Conservation (phyloP, 2,797 vertebrate species). For the Protonibea diacanthus region DNA sequence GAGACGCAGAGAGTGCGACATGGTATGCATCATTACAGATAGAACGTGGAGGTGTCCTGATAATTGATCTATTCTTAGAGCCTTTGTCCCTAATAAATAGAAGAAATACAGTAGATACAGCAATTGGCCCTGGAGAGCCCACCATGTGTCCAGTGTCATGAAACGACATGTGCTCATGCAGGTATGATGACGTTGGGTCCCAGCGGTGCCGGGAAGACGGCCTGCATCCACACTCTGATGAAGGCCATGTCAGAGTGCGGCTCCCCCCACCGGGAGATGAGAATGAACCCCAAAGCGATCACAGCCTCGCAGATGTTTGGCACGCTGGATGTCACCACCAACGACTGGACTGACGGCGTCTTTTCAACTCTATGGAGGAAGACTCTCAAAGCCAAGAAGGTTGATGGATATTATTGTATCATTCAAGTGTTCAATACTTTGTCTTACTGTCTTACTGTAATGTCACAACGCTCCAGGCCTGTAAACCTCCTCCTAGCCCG, state of each 20-base stretch:
- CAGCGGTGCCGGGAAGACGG: constrained; percentile 88
- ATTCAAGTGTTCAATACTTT: too few relatives aligned
- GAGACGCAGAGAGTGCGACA: constrained; percentile 90
- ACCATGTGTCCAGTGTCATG: too few relatives aligned
- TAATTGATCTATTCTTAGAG: too few relatives aligned
- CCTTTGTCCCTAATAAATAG: too few relatives aligned
- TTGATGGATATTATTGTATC: constrained; percentile 34
- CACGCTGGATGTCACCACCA: constrained; percentile 89
- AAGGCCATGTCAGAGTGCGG: constrained; percentile 89
- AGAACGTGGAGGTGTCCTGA: neutral
- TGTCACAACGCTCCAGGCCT: too few relatives aligned
- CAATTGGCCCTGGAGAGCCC: too few relatives aligned
- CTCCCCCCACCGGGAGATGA: constrained; percentile 88
- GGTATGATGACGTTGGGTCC: constrained; percentile 92
- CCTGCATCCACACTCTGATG: constrained; percentile 90
- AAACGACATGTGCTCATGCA: constrained; percentile 34
- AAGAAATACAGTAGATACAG: too few relatives aligned
- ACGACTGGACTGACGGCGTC: constrained; percentile 92
- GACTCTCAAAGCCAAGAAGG: constrained; percentile 91
- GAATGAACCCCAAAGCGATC: constrained; percentile 92
- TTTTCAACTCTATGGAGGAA: constrained; percentile 92
- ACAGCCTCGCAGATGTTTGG: constrained; percentile 92
- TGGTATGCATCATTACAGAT: constrained; percentile 69
- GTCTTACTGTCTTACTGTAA: too few relatives aligned
- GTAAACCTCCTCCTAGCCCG: too few relatives aligned